Base-by-base conservation (phyloP, 2,888 invertebrate genomes). In the Drosophila setosimentum region DNA sequence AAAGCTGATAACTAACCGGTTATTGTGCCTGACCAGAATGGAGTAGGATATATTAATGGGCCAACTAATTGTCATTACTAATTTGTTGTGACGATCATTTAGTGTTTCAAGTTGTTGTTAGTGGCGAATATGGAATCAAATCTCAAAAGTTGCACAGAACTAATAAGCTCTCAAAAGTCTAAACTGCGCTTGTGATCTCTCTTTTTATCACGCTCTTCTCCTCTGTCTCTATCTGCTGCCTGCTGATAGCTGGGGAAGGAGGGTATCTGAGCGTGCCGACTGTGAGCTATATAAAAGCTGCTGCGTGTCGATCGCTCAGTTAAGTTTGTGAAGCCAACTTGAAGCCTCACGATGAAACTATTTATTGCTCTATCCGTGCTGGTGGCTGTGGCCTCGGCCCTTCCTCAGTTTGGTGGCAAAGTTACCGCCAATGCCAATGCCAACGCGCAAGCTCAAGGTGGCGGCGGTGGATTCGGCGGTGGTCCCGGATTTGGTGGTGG, bases 271-370 rank as follows among this genome's bases (percentile, higher is more conserved):
- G 4, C 37, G 24, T 32, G 51, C 30, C 30, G 13, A 45, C n/a
- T 21, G 45, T 32, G 57, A 79, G 51, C 45, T 70, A 76, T 84
- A 83, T 83, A 83, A 87, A 87, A 82, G 76, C 55, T 54, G 60
- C 29, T 29, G 54, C 16, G 13, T 35, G 45, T 21, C 58, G 30
- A 21, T 32, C 33, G 49, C 6, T 51, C 40, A 24, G 57, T 40
- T 78, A 87, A 83, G 84, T 83, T 61, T 76, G 66, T 65, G 33
- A 72, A 87, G 45, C 30, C 57, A 65, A 50, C 64, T 80, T 70
- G 45, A 73, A 67, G 80, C 60, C 53, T 57, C 62, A 81, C 57
- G 24, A 87, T 85, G 83, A 83, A 83, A 68, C 49, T 83, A 29
- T 84, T 83, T 35, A 66, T 83, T 53, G 82, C 68, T 49, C 68